Base-by-base conservation (phyloP, 2,113 vertebrate genomes). In the Vireo altiloquus region DNA sequence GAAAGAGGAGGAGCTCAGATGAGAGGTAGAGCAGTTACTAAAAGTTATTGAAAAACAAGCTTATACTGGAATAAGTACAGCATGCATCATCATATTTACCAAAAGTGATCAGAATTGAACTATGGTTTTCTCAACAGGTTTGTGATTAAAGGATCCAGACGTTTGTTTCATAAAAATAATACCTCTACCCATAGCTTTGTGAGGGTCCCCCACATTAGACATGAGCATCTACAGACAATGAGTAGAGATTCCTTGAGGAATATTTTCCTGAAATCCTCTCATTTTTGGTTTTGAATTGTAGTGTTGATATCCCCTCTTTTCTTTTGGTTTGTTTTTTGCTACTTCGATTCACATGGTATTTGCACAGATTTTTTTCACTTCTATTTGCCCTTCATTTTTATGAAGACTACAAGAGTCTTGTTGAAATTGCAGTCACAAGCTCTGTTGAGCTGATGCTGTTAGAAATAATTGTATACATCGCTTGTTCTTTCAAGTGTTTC, bases 401-500 rank as follows among this genome's bases (percentile, higher is more conserved):
- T 40, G 39, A 83, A 71, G 44, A 56, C 37, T 65, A 30, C 46
- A 68, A 76, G 49, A 18, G 12, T 57, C 57, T 69, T 87, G 40
- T 72, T 89, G 81, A 72, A 95, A 89, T 61, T 92, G 50, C 57
- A 72, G 40, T 54, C 52, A 42, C 83, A 87, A 96, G 53, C 44
- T 63, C 65, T 87, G 4, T 57, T 94, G 77, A 85, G 37, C 61
- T 82, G 44, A 6, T 92, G 40, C 65, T 95, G 80, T 57, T 61
- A 92, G 89, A 91, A 94, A 63, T 92, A 92, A 93, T 52, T 86
- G 69, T 72, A 18, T 82, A 71, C 39, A 71, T 79, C 91, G 65
- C 44, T 92, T 82, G 40, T 33, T 42, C 59, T 89, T 92, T 94
- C 49, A 87, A 79, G 69, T 63, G 72, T 68, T 84, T 87, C 74